These are phyloP conservation scores for Enteromius paludinosus DNA, from an alignment of 2,797 vertebrate genomes.

Conservation along the genomic window DNA sequence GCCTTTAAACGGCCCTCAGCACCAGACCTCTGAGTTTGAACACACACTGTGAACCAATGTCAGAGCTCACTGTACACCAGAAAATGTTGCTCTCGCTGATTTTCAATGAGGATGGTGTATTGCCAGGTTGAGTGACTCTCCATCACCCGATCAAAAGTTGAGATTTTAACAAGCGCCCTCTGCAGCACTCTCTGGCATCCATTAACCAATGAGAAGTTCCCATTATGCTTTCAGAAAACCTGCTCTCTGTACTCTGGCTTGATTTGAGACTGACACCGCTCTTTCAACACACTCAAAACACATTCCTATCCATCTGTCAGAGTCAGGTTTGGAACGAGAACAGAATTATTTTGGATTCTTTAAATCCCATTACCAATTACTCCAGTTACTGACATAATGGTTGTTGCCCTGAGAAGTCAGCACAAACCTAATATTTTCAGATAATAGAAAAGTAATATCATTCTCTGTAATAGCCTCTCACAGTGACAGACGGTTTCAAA, in stretches of 20 bases:
- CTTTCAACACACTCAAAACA: background rate
- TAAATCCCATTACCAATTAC: background rate
- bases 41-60: background rate
- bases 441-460: background rate
- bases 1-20: slow-evolving; percentile 7
- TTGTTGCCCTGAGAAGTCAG: background rate
- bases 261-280: background rate
- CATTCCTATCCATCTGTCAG: background rate
- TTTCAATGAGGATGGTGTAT: background rate
- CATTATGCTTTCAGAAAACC: background rate
- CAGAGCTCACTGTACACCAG: background rate
- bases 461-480: background rate
- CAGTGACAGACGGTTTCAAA: background rate
- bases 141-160: background rate
- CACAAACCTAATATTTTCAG: background rate
- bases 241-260: background rate
- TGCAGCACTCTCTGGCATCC: background rate
- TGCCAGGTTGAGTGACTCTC: background rate
- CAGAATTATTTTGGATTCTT: background rate
- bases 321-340: background rate
- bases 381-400: background rate
- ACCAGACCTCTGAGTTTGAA: slow-evolving; percentile 6
- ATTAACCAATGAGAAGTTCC: background rate
- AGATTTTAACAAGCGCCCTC: slow-evolving; percentile 3
- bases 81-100: background rate